phyloP scores from a whole-genome alignment of 35 echinoderm and acorn worm species.

The Patiria miniata region DNA sequence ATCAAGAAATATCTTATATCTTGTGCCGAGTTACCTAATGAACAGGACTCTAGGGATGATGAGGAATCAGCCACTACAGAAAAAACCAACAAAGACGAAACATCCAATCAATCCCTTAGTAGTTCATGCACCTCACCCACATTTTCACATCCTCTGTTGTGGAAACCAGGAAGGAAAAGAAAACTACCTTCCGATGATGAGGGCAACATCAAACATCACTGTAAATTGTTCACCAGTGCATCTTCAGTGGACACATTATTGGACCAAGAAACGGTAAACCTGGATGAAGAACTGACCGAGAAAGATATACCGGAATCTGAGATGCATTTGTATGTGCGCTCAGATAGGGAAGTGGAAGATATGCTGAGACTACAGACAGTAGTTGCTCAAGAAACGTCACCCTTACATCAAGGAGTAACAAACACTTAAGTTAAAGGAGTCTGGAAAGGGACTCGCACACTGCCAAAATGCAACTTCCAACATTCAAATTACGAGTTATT shows the following conservation, averaged over 20 bases:
- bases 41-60: background rate
- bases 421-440: too few relatives aligned
- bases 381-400: too few relatives aligned
- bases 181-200: background rate
- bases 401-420: too few relatives aligned
- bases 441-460: too few relatives aligned
- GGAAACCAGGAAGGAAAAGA: background rate
- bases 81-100: background rate
- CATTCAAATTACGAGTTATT: too few relatives aligned
- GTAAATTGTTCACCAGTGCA: background rate
- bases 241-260: background rate
- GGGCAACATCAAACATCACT: background rate
- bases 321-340: conserved; percentile 21
- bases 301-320: conserved; percentile 37
- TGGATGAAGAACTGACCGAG: background rate
- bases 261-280: background rate
- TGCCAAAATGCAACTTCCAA: too few relatives aligned
- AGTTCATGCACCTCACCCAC: background rate
- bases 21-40: background rate
- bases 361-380: background rate
- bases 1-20: background rate
- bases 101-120: background rate
- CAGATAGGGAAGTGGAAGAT: background rate
- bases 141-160: too few relatives aligned
- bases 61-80: background rate